These are phyloP conservation scores for Anoplopoma fimbria DNA, from an alignment of 2,113 vertebrate genomes.

Conservation along the genomic window DNA sequence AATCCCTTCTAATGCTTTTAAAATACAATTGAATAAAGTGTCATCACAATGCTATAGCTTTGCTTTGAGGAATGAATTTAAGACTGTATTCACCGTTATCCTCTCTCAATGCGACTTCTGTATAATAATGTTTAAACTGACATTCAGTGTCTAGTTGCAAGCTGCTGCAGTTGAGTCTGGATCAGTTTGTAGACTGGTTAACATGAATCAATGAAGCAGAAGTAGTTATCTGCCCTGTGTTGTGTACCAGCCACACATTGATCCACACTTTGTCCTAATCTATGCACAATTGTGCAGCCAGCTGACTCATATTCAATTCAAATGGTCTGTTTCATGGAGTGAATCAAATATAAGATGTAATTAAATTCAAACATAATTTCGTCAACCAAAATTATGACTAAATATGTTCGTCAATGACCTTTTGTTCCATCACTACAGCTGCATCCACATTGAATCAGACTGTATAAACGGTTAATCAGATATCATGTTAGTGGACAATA, in stretches of 20 bases:
- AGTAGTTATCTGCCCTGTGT: neutral
- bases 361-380: neutral
- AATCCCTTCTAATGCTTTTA: neutral
- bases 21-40: neutral
- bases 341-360: neutral
- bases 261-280: neutral
- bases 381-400: neutral
- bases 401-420: neutral
- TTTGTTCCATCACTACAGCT: neutral
- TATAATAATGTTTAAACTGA: neutral
- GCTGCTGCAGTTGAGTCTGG: neutral
- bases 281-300: too few species aligned
- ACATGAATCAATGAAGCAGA: conserved; percentile 5
- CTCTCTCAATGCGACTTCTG: neutral
- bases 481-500: too few species aligned
- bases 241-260: neutral
- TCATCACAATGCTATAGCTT: neutral
- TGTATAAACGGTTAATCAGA: too few species aligned
- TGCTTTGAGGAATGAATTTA: neutral
- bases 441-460: too few species aligned
- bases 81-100: neutral
- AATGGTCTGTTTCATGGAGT: neutral
- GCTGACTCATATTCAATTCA: neutral
- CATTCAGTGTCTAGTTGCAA: neutral
- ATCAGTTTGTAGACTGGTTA: neutral